phyloP scores from a whole-genome alignment of 2,113 vertebrate genomes.

The Uropsilus gracilis region DNA sequence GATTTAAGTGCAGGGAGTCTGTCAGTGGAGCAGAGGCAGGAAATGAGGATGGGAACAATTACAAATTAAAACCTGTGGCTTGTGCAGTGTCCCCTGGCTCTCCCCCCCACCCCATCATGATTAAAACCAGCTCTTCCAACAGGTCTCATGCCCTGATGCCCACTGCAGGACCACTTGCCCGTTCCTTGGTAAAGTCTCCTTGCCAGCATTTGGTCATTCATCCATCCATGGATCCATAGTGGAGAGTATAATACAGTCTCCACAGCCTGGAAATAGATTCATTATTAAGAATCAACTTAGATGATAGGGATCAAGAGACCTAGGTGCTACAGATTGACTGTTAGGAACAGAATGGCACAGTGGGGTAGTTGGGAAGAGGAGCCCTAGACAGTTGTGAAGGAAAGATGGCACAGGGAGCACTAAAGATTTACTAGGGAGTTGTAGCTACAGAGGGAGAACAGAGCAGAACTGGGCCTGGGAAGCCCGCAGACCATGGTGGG shows the following conservation, averaged over 20 bases:
- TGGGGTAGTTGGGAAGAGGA: not conserved
- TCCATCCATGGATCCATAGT: not conserved
- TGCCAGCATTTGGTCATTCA: accelerated
- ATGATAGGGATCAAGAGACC: accelerated
- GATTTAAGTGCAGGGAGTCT: conserved; percentile 60
- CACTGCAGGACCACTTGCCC: not conserved
- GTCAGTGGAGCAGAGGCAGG: conserved; percentile 48
- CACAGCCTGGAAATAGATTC: not conserved
- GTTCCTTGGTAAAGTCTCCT: not conserved
- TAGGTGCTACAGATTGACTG: not conserved
- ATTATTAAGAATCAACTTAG: not conserved
- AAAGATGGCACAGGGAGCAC: too few species aligned
- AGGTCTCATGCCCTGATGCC: conserved; percentile 17
- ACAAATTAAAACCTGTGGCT: conserved; percentile 66
- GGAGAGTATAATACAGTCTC: accelerated
- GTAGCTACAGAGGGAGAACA: not conserved
- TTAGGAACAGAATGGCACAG: not conserved
- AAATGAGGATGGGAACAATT: conserved; percentile 56
- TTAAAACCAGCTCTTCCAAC: conserved; percentile 5
- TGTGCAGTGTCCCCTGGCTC: not conserved
- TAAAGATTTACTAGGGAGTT: not conserved
- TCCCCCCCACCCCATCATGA: not conserved
- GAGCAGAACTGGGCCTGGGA: not conserved
- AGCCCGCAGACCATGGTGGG: not conserved
- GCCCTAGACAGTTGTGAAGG: not conserved